Conservation (phyloP, 2,797 vertebrate genomes). For the Myripristis murdjan region DNA sequence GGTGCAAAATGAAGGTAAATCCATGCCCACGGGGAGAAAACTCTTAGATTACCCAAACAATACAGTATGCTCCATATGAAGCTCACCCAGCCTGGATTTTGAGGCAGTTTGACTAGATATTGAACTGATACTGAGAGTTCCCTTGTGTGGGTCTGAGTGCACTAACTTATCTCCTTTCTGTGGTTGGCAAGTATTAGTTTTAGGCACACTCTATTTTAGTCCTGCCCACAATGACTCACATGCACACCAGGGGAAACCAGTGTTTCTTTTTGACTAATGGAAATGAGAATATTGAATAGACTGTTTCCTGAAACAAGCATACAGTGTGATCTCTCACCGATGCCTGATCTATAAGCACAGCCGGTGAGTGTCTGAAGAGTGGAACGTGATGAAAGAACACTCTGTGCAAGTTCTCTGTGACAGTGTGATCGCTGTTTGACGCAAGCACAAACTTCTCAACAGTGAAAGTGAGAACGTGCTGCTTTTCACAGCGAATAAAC, state of each 20-base stretch:
- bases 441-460: not conserved
- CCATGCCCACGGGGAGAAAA: not conserved
- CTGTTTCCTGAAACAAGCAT: not conserved
- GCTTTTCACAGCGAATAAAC: constrained; percentile 14
- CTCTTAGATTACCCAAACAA: not conserved
- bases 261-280: constrained; percentile 30
- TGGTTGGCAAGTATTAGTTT: constrained; percentile 10
- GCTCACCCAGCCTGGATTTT: not conserved
- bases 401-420: constrained; percentile 34
- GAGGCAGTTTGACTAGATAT: not conserved
- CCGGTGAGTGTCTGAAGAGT: not conserved
- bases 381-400: constrained; percentile 35
- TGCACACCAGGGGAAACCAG: constrained; percentile 6
- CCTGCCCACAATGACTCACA: constrained; percentile 13
- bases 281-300: constrained; percentile 17
- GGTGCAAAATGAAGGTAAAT: constrained; percentile 8
- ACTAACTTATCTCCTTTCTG: constrained; percentile 14
- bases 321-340: not conserved
- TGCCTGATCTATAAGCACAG: not conserved
- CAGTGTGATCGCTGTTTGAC: constrained; percentile 32
- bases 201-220: not conserved
- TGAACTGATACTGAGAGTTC: constrained; percentile 2
- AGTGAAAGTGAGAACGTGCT: constrained; percentile 19
- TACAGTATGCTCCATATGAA: not conserved
- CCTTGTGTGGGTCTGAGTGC: not conserved